Evolutionary conservation across 2,113 vertebrate species (phyloP).

Genomic region (Tor tambroides): DNA sequence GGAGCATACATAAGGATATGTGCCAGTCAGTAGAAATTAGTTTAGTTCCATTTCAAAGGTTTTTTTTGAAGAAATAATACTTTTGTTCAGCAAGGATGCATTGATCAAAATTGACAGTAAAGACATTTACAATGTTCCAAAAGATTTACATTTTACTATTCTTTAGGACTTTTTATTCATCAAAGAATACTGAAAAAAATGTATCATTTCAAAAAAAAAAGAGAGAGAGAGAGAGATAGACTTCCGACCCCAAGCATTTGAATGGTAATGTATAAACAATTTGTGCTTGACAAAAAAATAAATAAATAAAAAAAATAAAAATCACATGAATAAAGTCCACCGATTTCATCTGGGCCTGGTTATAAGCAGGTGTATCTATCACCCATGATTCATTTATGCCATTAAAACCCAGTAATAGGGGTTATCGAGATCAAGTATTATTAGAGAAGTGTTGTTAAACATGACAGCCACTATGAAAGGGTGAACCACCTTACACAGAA

Average conservation of each 20-base stretch:
- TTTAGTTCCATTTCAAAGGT: neutral
- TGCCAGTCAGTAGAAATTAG: neutral
- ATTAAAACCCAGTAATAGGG: neutral
- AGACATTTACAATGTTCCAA: neutral
- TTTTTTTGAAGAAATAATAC: neutral
- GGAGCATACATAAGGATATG: neutral
- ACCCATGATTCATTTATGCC: neutral
- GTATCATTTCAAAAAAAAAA: neutral
- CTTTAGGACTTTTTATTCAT: neutral
- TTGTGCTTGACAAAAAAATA: too few species aligned
- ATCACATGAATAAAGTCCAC: too few species aligned
- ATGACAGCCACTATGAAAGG: neutral
- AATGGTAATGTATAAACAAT: too few species aligned
- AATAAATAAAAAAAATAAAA: too few species aligned
- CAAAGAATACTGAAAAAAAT: neutral
- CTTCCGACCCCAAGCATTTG: too few species aligned
- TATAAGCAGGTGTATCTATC: neutral
- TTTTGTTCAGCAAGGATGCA: neutral
- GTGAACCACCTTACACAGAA: neutral
- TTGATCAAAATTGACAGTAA: neutral
- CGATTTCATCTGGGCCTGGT: neutral
- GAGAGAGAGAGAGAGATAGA: too few species aligned
- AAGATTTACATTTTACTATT: neutral
- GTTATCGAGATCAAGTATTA: neutral
- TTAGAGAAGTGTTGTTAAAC: neutral